These are phyloP conservation scores for Tipula lateralis DNA, from an alignment of 2,888 invertebrate genomes.

Conservation along the genomic window DNA sequence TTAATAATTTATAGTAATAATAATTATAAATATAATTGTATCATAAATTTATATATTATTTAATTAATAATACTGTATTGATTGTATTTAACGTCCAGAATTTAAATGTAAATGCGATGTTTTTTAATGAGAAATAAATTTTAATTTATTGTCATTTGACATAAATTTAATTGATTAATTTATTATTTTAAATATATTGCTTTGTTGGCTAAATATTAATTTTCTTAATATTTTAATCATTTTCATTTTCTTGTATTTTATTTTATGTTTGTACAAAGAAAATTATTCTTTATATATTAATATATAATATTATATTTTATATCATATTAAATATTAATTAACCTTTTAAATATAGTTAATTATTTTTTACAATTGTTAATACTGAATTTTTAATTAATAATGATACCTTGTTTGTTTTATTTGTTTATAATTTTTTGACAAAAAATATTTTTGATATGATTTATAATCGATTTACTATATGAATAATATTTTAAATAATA, in stretches of 20 bases:
- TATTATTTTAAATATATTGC: not conserved
- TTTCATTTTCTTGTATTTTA: not conserved
- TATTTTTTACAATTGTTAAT: constrained; percentile 13
- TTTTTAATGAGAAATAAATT: not conserved
- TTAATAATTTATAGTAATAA: not conserved
- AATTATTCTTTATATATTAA: not conserved
- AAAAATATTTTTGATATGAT: constrained; percentile 1
- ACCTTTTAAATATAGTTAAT: not conserved
- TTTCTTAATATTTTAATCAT: constrained; percentile 5
- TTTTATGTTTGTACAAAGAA: not conserved
- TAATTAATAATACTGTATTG: not conserved
- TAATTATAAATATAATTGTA: not conserved
- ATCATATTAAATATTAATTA: not conserved
- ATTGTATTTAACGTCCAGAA: not conserved
- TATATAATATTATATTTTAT: not conserved
- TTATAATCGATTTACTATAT: not conserved
- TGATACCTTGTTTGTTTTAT: not conserved
- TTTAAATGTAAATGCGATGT: not conserved
- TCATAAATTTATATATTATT: not conserved
- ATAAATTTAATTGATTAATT: not conserved
- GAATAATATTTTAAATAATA: not conserved
- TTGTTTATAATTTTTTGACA: not conserved
- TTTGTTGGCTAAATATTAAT: not conserved
- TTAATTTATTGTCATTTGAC: constrained; percentile 1
- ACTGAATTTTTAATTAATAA: constrained; percentile 2